phyloP scores from a whole-genome alignment of 2,888 invertebrate genomes.

The Catocala sponsa region DNA sequence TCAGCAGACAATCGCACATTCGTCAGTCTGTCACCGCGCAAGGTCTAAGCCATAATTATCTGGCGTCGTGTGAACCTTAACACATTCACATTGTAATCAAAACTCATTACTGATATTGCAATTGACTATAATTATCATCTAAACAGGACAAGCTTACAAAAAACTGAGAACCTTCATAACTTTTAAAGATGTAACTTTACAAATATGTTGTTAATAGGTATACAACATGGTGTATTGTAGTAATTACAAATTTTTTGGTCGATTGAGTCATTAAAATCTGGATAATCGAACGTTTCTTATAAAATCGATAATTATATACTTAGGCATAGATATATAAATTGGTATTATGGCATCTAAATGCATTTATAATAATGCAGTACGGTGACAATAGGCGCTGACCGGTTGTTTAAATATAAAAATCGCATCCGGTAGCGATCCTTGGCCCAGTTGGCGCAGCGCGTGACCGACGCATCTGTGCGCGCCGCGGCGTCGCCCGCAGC shows the following conservation, averaged over 20 bases:
- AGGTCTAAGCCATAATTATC: conserved; percentile 76
- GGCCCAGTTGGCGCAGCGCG: conserved; percentile 74
- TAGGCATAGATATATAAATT: background rate
- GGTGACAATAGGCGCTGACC: conserved; percentile 53
- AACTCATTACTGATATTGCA: conserved; percentile 66
- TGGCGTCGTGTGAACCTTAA: conserved; percentile 75
- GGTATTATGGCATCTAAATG: conserved; percentile 28
- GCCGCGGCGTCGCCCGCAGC: conserved; percentile 51
- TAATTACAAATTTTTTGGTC: no score
- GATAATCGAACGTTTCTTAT: no score
- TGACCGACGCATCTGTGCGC: conserved; percentile 72
- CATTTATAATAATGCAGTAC: conserved; percentile 38
- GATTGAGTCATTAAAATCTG: no score
- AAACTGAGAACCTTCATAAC: conserved; percentile 36
- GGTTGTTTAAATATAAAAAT: conserved; percentile 63
- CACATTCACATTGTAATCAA: conserved; percentile 69
- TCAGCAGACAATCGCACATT: conserved; percentile 75
- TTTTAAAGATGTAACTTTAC: conserved; percentile 5
- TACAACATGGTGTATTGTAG: no score
- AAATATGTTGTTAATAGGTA: background rate
- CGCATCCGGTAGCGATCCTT: conserved; percentile 77
- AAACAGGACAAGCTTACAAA: conserved; percentile 50
- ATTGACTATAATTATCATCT: conserved; percentile 63
- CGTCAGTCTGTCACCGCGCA: conserved; percentile 78
- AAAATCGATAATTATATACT: no score